These are phyloP conservation scores for Ethmia dodecea DNA, from an alignment of 2,888 invertebrate species.

Conservation along the genomic window DNA sequence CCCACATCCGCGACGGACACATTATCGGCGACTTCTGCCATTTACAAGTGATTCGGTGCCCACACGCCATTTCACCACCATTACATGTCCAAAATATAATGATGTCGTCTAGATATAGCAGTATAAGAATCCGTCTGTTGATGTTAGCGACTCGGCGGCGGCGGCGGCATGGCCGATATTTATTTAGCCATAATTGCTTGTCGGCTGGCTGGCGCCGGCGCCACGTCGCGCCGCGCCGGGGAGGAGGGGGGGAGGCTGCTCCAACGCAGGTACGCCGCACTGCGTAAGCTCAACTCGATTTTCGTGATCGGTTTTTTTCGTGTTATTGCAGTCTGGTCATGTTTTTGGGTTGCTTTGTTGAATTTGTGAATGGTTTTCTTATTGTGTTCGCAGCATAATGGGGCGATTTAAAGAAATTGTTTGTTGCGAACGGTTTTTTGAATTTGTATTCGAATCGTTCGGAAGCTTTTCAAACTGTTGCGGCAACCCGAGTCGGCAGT, in stretches of 20 bases:
- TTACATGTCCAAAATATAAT: constrained; percentile 53
- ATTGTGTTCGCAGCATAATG: constrained; percentile 1
- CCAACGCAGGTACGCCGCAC: constrained; percentile 60
- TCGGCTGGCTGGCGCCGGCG: constrained; percentile 75
- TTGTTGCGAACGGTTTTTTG: background rate
- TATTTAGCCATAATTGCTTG: constrained; percentile 77
- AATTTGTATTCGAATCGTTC: background rate
- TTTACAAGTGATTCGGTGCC: constrained; percentile 49
- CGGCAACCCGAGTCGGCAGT: too few relatives aligned
- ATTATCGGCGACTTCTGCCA: constrained; percentile 38
- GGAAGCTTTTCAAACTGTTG: background rate
- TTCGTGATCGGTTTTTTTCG: constrained; percentile 64
- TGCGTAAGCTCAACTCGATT: constrained; percentile 66
- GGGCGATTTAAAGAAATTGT: background rate
- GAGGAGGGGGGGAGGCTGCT: constrained; percentile 28
- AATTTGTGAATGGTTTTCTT: constrained; percentile 62
- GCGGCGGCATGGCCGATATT: constrained; percentile 71
- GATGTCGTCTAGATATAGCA: constrained; percentile 62
- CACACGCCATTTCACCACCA: constrained; percentile 50
- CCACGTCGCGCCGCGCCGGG: constrained; percentile 56
- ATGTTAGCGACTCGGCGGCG: constrained; percentile 55
- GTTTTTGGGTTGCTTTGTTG: constrained; percentile 68
- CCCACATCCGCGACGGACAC: constrained; percentile 42
- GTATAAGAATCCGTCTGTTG: constrained; percentile 61
- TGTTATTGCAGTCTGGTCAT: constrained; percentile 63